Percentiles rank a stretch among this genome's conserved stretches.
phyloP scores from a whole-genome alignment of 2,797 vertebrate species.

The Hoplostethus atlanticus region DNA sequence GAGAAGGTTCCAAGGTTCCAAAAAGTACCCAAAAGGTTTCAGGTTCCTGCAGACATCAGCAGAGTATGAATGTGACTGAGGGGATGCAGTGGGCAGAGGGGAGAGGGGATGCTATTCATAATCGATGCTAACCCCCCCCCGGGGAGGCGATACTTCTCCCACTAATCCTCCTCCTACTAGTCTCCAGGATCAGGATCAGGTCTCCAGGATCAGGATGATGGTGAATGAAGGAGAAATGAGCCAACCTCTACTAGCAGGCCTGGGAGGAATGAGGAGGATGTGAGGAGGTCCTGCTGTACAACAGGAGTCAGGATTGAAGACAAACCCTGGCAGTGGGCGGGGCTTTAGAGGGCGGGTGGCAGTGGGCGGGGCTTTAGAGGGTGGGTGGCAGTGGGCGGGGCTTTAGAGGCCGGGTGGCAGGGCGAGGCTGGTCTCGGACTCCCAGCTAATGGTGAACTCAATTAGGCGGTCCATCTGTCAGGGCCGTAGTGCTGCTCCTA shows the following conservation, averaged over 20 bases:
- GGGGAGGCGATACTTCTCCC: slow-evolving; percentile 29
- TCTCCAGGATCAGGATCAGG: slow-evolving; percentile 6
- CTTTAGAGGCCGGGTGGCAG: not conserved
- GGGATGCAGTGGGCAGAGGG: too few relatives aligned
- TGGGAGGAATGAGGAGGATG: slow-evolving; percentile 34
- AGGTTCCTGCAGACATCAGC: too few relatives aligned
- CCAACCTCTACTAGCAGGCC: slow-evolving; percentile 37
- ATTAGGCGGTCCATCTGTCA: slow-evolving; percentile 84
- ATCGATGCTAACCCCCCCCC: slow-evolving; percentile 25
- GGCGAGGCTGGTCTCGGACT: slow-evolving; percentile 52
- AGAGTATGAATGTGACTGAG: too few relatives aligned
- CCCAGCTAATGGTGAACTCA: slow-evolving; percentile 80
- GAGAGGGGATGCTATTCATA: not conserved
- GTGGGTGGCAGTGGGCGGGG: slow-evolving; percentile 35
- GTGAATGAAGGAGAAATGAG: not conserved
- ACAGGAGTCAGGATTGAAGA: slow-evolving; percentile 50
- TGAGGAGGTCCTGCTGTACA: slow-evolving; percentile 29
- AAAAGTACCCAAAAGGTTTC: too few relatives aligned
- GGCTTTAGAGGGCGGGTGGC: slow-evolving; percentile 56
- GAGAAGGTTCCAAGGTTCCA: too few relatives aligned
- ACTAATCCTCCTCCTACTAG: slow-evolving; percentile 25
- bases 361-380: slow-evolving; percentile 19
- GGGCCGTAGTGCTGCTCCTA: slow-evolving; percentile 72
- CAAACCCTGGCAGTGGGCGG: slow-evolving; percentile 33
- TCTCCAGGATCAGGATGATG: slow-evolving; percentile 5